These are phyloP conservation scores for Gymnobelideus leadbeateri DNA, from an alignment of 2,113 vertebrate species.

Conservation along the genomic window DNA sequence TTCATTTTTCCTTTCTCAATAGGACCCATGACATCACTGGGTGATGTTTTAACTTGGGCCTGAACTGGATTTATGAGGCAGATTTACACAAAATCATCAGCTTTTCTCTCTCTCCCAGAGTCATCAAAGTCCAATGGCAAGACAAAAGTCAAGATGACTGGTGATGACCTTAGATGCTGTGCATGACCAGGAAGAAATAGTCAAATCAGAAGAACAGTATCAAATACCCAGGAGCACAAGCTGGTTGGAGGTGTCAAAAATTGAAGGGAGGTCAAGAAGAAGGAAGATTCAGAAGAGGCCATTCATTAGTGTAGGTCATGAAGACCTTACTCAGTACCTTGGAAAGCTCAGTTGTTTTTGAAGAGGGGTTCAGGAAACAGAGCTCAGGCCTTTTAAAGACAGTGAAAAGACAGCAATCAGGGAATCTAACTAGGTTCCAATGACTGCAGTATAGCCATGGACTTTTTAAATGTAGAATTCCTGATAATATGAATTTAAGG, in stretches of 20 bases:
- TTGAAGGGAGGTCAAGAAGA: too few species aligned
- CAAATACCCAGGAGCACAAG: too few species aligned
- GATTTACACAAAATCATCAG: not conserved
- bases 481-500: not conserved
- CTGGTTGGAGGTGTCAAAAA: too few species aligned
- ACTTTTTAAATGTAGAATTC: not conserved
- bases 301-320: not conserved
- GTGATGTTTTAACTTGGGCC: not conserved
- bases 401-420: not conserved
- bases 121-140: not conserved
- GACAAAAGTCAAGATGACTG: not conserved
- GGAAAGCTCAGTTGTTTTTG: not conserved
- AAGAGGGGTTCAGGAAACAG: not conserved
- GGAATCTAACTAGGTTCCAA: too few species aligned
- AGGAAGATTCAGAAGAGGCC: not conserved
- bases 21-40: not conserved
- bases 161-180: not conserved
- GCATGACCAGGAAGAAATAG: not conserved
- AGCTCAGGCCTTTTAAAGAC: not conserved
- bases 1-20: too few species aligned
- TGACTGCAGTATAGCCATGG: not conserved
- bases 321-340: not conserved
- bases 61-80: not conserved
- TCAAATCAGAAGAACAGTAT: too few species aligned
- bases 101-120: not conserved